Conservation (phyloP, 2,113 vertebrate species). For the Gymnogyps californianus region DNA sequence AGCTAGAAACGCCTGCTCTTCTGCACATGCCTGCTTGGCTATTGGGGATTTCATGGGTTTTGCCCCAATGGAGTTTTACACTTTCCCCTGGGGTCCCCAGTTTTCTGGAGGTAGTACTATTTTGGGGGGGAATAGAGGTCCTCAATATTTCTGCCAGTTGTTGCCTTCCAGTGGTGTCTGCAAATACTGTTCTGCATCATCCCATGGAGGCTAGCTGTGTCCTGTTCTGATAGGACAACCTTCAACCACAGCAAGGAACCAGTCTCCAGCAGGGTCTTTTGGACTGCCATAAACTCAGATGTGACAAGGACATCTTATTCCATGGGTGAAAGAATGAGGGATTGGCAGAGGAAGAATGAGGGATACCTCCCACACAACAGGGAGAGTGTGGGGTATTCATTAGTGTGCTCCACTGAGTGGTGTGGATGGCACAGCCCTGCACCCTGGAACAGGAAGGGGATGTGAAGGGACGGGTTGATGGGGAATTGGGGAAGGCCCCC, state of each 20-base stretch:
- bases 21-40: not conserved
- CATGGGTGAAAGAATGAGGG: not conserved
- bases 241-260: not conserved
- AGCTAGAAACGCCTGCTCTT: not conserved
- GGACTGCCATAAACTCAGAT: not conserved
- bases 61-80: not conserved
- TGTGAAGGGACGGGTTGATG: not conserved
- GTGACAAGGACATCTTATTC: not conserved
- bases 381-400: not conserved
- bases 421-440: not conserved
- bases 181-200: not conserved
- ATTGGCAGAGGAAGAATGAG: not conserved
- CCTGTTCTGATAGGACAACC: not conserved
- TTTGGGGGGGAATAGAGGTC: not conserved
- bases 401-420: not conserved
- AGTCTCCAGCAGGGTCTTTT: not conserved
- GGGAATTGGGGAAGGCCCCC: not conserved
- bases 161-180: not conserved
- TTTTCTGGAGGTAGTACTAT: not conserved
- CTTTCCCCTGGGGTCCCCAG: not conserved
- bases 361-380: not conserved
- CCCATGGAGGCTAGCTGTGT: not conserved
- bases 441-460: not conserved
- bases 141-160: not conserved
- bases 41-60: not conserved